Conservation (phyloP, 2,797 vertebrate species). For the Brachymystax lenok region DNA sequence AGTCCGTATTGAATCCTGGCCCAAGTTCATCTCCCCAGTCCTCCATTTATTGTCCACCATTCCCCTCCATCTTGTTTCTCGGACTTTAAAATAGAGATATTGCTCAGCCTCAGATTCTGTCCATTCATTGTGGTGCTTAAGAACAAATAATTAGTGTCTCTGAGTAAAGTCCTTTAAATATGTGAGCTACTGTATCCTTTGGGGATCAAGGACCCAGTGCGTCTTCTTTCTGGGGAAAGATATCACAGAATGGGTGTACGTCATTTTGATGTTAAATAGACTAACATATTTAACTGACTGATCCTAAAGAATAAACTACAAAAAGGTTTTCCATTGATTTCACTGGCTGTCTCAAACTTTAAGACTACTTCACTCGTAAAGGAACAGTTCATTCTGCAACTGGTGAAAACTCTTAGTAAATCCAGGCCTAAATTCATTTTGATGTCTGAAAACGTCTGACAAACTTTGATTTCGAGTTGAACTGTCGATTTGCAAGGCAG, state of each 20-base stretch:
- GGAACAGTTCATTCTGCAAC: too few relatives aligned
- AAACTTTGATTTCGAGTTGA: too few relatives aligned
- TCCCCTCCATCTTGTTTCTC: neutral
- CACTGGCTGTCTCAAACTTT: neutral
- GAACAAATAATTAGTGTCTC: neutral
- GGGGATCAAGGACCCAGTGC: constrained; percentile 12
- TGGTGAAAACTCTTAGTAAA: too few relatives aligned
- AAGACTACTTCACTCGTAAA: neutral
- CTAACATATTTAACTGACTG: too few relatives aligned
- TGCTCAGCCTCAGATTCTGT: too few relatives aligned
- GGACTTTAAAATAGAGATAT: neutral
- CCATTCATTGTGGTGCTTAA: neutral
- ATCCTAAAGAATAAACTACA: neutral
- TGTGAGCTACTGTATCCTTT: neutral
- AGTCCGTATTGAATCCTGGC: too few relatives aligned
- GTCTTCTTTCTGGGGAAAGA: constrained; percentile 67
- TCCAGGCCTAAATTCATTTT: neutral
- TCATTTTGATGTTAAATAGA: constrained; percentile 5
- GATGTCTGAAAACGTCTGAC: neutral
- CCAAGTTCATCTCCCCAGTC: too few relatives aligned
- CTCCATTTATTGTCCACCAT: neutral
- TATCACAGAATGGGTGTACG: neutral
- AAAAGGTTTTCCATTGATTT: neutral
- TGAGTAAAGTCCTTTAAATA: too few relatives aligned
- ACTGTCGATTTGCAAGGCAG: neutral